A percentile compares a stretch with the other conserved stretches of the same genome.
Evolutionary conservation across 2,888 invertebrate species (phyloP).

Genomic region (Cylloceria caligata): DNA sequence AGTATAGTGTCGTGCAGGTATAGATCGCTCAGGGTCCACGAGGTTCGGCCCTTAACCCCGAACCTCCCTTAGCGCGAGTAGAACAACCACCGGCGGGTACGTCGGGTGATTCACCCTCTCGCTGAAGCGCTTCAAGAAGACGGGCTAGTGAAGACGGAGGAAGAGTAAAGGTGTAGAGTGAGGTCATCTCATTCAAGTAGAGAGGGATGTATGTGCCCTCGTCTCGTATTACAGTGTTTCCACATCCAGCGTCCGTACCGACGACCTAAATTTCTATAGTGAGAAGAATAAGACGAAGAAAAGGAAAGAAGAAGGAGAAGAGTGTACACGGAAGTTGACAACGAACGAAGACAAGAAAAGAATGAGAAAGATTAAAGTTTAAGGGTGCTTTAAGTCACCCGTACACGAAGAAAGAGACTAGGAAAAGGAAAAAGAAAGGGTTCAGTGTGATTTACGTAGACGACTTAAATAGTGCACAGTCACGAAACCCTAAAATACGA

Average conservation of each 20-base stretch:
- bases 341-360: constrained; percentile 58
- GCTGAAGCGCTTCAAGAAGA: constrained; percentile 63
- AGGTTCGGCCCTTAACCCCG: constrained; percentile 66
- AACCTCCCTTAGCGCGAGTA: constrained; percentile 61
- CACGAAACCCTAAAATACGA: constrained; percentile 58
- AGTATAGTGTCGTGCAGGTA: constrained; percentile 6
- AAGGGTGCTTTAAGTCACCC: constrained; percentile 58
- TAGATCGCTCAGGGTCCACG: constrained; percentile 59
- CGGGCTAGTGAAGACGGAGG: constrained; percentile 30
- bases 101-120: constrained; percentile 62
- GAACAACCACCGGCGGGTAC: constrained; percentile 35
- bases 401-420: constrained; percentile 29
- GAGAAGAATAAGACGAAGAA: constrained; percentile 50
- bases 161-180: constrained; percentile 37
- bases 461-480: constrained; percentile 59
- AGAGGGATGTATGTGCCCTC: constrained; percentile 56
- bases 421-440: constrained; percentile 16
- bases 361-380: constrained; percentile 68
- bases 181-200: constrained; percentile 54
- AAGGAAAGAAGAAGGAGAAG: constrained; percentile 27
- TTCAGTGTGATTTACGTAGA: constrained; percentile 60
- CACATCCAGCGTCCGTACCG: constrained; percentile 52
- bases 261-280: constrained; percentile 66
- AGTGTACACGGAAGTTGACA: constrained; percentile 47
- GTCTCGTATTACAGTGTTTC: constrained; percentile 66